These are phyloP conservation scores for Drosophila littoralis DNA, from an alignment of 1,140 invertebrate species.

Conservation along the genomic window DNA sequence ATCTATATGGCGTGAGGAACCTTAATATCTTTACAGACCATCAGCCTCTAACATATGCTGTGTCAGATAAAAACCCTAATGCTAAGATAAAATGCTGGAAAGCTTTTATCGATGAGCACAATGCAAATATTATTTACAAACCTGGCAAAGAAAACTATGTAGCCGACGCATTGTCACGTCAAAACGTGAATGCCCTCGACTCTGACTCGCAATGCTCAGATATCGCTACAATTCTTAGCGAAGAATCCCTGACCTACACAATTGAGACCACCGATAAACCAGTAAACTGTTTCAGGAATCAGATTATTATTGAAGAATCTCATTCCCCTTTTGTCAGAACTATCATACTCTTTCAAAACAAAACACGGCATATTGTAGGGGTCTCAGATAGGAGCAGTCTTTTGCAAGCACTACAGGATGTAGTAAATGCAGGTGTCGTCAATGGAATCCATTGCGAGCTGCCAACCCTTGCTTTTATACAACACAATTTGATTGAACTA, in stretches of 20 bases:
- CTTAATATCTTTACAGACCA: slow-evolving; percentile 26
- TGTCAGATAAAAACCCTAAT: too few relatives aligned
- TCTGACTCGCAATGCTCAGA: neutral
- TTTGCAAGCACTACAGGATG: neutral
- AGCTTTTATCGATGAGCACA: slow-evolving; percentile 38
- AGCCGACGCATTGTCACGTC: slow-evolving; percentile 24
- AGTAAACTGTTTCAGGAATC: slow-evolving; percentile 30
- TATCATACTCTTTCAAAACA: slow-evolving; percentile 11
- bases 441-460: slow-evolving; percentile 10
- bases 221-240: neutral
- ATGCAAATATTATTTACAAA: slow-evolving; percentile 35
- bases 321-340: neutral
- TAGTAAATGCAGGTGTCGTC: slow-evolving; percentile 1
- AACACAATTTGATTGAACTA: slow-evolving; percentile 4
- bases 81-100: slow-evolving; percentile 1
- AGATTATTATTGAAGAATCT: slow-evolving; percentile 32
- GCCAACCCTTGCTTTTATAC: neutral
- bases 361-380: slow-evolving; percentile 15
- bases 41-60: slow-evolving; percentile 6
- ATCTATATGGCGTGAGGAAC: slow-evolving; percentile 11
- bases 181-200: slow-evolving; percentile 9
- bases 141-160: slow-evolving; percentile 24
- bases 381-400: neutral
- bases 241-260: neutral
- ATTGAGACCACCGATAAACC: slow-evolving; percentile 22